Conservation (phyloP, 2,888 invertebrate species). For the Aphidius colemani region DNA sequence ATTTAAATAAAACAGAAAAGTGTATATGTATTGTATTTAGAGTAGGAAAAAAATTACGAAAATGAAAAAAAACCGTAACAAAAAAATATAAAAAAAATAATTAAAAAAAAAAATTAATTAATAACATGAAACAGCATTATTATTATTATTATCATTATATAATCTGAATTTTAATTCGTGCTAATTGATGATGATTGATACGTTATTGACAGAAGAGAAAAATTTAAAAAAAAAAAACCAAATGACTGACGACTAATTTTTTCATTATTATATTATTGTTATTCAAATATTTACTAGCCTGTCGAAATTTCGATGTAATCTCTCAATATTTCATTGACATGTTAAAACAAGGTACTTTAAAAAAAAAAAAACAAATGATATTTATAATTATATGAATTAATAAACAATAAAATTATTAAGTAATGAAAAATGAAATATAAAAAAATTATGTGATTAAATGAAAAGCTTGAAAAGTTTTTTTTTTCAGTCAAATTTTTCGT, state of each 20-base stretch:
- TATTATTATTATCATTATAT: conserved; percentile 44
- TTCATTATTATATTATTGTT: conserved; percentile 49
- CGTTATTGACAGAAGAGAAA: not conserved
- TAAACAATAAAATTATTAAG: conserved; percentile 7
- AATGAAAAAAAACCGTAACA: too few species aligned
- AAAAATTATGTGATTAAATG: conserved; percentile 13
- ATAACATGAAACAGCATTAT: conserved; percentile 31
- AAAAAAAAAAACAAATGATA: not conserved
- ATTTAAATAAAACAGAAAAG: conserved; percentile 24
- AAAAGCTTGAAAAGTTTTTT: conserved; percentile 14
- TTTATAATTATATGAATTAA: not conserved
- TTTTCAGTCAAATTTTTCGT: conserved; percentile 7
- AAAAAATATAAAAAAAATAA: too few species aligned
- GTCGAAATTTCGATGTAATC: conserved; percentile 10
- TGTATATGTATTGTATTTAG: conserved; percentile 61
- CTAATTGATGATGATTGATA: conserved; percentile 47
- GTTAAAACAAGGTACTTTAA: conserved; percentile 11
- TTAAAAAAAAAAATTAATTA: too few species aligned
- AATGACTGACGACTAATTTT: conserved; percentile 33
- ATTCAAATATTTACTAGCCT: conserved; percentile 53
- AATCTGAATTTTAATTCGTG: conserved; percentile 42
- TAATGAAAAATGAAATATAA: too few species aligned
- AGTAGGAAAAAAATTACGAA: conserved; percentile 47
- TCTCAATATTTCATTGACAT: conserved; percentile 11
- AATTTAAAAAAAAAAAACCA: conserved; percentile 31